Conservation (phyloP, 2,113 vertebrate genomes). For the Phoxinus phoxinus region DNA sequence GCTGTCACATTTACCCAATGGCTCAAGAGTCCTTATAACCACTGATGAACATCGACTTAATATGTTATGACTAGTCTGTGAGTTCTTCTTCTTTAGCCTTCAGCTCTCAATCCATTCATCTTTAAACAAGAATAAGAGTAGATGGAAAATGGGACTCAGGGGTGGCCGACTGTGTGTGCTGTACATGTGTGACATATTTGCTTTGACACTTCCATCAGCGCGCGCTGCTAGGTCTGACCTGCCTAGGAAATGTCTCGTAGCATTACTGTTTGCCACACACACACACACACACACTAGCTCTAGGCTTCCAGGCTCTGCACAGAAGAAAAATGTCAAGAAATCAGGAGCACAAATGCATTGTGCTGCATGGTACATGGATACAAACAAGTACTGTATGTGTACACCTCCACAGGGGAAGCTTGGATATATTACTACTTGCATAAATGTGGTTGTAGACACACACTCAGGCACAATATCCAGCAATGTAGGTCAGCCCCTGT, state of each 20-base stretch:
- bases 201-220: conserved; percentile 62
- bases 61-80: conserved; percentile 32
- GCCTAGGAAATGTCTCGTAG: conserved; percentile 60
- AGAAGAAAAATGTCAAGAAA: not conserved
- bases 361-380: not conserved
- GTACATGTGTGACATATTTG: conserved; percentile 65
- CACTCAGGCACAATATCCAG: not conserved
- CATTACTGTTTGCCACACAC: conserved; percentile 53
- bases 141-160: conserved; percentile 47
- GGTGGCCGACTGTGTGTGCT: conserved; percentile 40
- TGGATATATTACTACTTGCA: not conserved
- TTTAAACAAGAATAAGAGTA: conserved; percentile 39
- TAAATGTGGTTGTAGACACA: not conserved
- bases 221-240: conserved; percentile 57
- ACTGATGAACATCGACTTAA: not conserved
- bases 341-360: not conserved
- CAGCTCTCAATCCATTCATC: not conserved
- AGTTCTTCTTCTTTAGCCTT: conserved; percentile 31
- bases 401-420: not conserved
- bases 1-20: not conserved
- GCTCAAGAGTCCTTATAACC: not conserved
- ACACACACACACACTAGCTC: conserved; percentile 1
- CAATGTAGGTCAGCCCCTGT: conserved; percentile 15
- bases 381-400: not conserved
- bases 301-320: not conserved